Base-by-base conservation (phyloP, 2,797 vertebrate genomes). In the Tangara arthus region DNA sequence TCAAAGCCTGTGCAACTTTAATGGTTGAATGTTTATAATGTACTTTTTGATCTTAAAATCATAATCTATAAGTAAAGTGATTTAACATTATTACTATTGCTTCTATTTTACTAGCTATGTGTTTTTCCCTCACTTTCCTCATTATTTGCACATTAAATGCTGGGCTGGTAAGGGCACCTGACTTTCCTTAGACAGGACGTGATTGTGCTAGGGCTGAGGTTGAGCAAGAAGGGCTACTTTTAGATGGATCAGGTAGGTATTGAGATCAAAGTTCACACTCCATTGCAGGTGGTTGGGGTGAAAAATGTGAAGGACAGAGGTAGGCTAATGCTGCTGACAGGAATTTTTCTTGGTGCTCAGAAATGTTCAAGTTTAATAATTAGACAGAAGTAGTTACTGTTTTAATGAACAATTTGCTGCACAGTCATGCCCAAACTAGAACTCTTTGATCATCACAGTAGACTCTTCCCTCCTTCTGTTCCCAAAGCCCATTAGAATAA, bases 361-460 rank as follows among this genome's bases (percentile, higher is more conserved):
- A 66, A 87, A 75, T 44, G 13, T 85, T 89, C 56, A 92, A 91
- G 47, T 68, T 35, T 37, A 95, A 80, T 85, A 52, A 75, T 92
- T 91, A 87, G 56, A 65, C 22, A 65, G 86, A 90, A 87, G 65
- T 71, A 85, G 80, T 78, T 85, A 49, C 71, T 87, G 28, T 66
- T 93, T 78, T 94, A 95, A 95, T 91, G 90, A 90, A 92, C 79
- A 81, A 89, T 90, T 92, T 92, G 76, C 71, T 89, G 39, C 39
- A 77, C 75, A 61, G 75, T 57, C 39, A 68, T 92, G 46, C 64
- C 49, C 35, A 81, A 77, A 86, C 49, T 41, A 42, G 81, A 95
- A 50, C 19, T 87, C 84, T 94, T 94, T 94, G 93, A 95, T 95
- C 81, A 82, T 80, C 41, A 53, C 11, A 20, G 46, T 57, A 78